Base-by-base conservation (phyloP, 2,113 vertebrate genomes). In the Pluvialis apricaria region DNA sequence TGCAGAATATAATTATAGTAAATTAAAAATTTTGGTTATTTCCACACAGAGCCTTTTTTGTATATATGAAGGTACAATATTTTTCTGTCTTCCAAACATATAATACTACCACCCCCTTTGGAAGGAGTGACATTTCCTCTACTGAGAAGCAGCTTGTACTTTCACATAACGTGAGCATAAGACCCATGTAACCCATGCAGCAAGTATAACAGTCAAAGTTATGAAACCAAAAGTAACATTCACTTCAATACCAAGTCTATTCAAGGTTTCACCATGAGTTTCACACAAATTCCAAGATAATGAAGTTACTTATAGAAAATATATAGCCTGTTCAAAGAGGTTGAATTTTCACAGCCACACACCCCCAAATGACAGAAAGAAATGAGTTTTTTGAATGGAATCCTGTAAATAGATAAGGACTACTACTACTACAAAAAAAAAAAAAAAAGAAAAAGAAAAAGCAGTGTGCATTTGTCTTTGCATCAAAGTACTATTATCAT, bases 11-110 rank as follows among this genome's bases (percentile, higher is more conserved):
- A 89, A 69, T 94, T 97, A 90, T 28, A 45, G 32, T 70, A 95
- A 96, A 55, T 90, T 88, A 88, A 80, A 96, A 92, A 87, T 57
- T 92, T 95, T 96, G 71, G 61, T 86, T 57, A 87, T 89, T 95
- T 84, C 72, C 85, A 79, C 75, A 93, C n/a, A 75, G 40, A 42
- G 11, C 11, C 5, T 76, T 40, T 80, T 85, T 45, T 68, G 18
- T 55, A 18, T 80, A 38, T 78, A 70, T n/a, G 28, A 71, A 80
- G 9, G 22, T 44, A 49, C 29, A 77, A 52, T 6, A 51, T 14
- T 68, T 90, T 92, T 88, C 22, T 92, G 38, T 71, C 42, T 94
- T 94, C 91, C n/a, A 88, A 95, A 92, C 26, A 26, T n/a, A 6
- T 49, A 65, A 71, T 62, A 73, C 8, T 68, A 89, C 51, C 69